phyloP scores from a whole-genome alignment of 2,888 invertebrate genomes.

The Clunio marinus region DNA sequence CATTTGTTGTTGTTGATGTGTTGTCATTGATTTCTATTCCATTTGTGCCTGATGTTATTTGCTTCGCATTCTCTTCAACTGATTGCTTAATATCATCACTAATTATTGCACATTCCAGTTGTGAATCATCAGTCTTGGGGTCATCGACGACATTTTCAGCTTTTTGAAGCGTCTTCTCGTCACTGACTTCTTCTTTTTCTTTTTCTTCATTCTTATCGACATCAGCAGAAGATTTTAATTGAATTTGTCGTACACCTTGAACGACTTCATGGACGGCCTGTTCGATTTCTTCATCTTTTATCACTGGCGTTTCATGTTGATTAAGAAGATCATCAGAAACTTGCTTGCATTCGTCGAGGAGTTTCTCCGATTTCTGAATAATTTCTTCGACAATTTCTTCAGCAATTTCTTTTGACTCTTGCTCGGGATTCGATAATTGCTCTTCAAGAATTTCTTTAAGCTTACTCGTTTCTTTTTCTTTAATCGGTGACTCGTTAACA shows the following conservation, averaged over 20 bases:
- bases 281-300: constrained; percentile 56
- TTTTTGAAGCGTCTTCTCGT: not conserved
- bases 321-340: constrained; percentile 40
- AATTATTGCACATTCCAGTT: constrained; percentile 40
- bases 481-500: constrained; percentile 1
- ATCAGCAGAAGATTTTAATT: constrained; percentile 44
- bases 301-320: constrained; percentile 48
- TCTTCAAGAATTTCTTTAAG: constrained; percentile 49
- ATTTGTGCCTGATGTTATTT: not conserved
- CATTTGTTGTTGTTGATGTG: not conserved
- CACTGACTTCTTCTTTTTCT: constrained; percentile 39
- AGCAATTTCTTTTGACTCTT: constrained; percentile 51
- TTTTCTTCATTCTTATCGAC: constrained; percentile 46
- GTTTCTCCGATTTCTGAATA: constrained; percentile 53
- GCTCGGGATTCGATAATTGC: constrained; percentile 41
- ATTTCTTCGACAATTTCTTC: constrained; percentile 55
- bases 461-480: constrained; percentile 47
- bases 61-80: not conserved
- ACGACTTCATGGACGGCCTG: constrained; percentile 55
- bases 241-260: constrained; percentile 52
- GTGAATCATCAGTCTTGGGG: constrained; percentile 27
- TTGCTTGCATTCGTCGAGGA: constrained; percentile 52
- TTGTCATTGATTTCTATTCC: not conserved
- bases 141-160: constrained; percentile 7
- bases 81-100: constrained; percentile 39